phyloP scores from a whole-genome alignment of 2,888 invertebrate species.

The Lingula anatina region DNA sequence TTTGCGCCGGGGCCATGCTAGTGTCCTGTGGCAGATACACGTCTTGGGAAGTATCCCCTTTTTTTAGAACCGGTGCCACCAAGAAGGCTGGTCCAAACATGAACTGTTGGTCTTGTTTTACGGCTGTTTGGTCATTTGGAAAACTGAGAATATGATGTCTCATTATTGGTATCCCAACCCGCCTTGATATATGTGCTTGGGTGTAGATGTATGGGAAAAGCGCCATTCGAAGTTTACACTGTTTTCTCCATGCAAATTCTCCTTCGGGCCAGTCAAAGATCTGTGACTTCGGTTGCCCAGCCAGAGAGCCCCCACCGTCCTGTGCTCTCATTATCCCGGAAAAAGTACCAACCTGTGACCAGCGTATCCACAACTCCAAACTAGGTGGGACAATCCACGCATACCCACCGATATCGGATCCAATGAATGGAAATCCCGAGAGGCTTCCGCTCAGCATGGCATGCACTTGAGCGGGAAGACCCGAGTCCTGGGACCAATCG shows the following conservation, averaged over 20 bases:
- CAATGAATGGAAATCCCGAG: conserved; percentile 6
- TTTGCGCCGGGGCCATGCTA: too few relatives aligned
- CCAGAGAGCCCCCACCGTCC: conserved; percentile 3
- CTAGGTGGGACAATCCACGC: conserved; percentile 4
- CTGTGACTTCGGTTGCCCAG: conserved; percentile 1
- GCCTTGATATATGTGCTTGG: conserved; percentile 5
- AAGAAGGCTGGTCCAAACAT: conserved; percentile 6
- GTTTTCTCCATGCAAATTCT: conserved; percentile 6
- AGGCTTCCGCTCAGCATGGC: conserved; percentile 6
- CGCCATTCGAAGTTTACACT: conserved; percentile 6
- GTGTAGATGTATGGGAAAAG: conserved; percentile 9
- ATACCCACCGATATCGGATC: conserved; percentile 8
- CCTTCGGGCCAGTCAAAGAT: conserved; percentile 4
- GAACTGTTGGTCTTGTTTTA: not conserved
- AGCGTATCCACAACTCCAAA: conserved; percentile 6
- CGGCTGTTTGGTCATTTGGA: conserved; percentile 4
- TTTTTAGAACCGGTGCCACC: conserved; percentile 1
- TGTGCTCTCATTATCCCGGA: conserved; percentile 8
- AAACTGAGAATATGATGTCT: conserved; percentile 5
- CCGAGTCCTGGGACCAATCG: conserved; percentile 5
- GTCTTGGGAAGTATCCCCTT: not conserved
- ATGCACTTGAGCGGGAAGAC: conserved; percentile 6
- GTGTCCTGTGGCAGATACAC: conserved; percentile 2
- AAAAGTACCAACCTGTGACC: conserved; percentile 9
- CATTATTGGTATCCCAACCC: conserved; percentile 6